Evolutionary conservation across 1,140 invertebrate genomes (phyloP), one percentile per base, ranked within the genome.

Genomic region (Eurosta solidaginis): DNA sequence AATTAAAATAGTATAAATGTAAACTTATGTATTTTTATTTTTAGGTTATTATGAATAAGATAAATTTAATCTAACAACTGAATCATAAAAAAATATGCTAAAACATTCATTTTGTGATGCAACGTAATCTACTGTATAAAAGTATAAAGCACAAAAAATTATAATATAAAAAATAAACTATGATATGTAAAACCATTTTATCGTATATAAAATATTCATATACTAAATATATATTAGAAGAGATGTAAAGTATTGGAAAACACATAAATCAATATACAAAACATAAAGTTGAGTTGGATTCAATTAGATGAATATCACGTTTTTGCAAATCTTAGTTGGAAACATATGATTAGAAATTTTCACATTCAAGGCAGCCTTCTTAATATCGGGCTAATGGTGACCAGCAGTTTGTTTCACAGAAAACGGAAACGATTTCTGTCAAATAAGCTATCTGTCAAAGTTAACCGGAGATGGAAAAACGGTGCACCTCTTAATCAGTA

Each of bases 71-170:
- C n/a, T 68, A 36, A 40, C 33, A 63, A 17, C 22, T 12, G 29
- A 63, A 22, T 29, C 3, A 14, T 17, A 52, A 25, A 25, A 14
- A 36, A 40, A 40, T 68, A 68, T 68, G 33, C 40, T 42, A 40
- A 40, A 29, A 40, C n/a, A 68, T 29, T 33, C 59, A 42, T 68
- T 68, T 68, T 68, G 40, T 40, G 7, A 68, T 22, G 9, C n/a
- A n/a, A n/a, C n/a, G n/a, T 68, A 68, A 68, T 29, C 59, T 40
- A 29, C 3, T 68, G 59, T 68, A 68, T 68, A 68, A 68, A 68
- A 36, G 7, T n/a, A 52, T 20, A 40, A 22, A 40, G 17, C 17
- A n/a, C 54, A 63, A 36, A 20, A 33, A 59, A 36, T n/a, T 10
- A 59, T 29, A 52, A 22, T 22, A 42, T 42, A 20, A 68, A 0